phyloP scores from a whole-genome alignment of 2,888 invertebrate genomes.

The Entomobrya multifasciata region DNA sequence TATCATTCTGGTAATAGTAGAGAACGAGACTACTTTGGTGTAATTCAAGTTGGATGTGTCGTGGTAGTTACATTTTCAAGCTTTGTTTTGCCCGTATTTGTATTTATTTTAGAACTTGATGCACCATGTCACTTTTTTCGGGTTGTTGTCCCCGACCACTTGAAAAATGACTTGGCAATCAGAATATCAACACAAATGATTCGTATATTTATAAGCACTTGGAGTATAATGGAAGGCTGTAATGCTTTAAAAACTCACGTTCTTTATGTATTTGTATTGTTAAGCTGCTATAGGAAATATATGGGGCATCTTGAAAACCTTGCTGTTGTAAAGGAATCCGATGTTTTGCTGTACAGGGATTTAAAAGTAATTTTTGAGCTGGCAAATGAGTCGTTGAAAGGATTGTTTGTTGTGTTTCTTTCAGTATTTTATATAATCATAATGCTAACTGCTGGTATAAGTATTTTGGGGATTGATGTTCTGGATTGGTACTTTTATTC shows the following conservation, averaged over 20 bases:
- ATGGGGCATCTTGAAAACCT: not conserved
- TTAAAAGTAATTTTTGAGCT: not conserved
- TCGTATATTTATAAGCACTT: not conserved
- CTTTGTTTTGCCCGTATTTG: not conserved
- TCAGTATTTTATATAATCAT: not conserved
- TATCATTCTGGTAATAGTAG: not conserved
- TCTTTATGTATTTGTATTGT: not conserved
- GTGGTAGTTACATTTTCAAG: not conserved
- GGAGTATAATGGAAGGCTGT: not conserved
- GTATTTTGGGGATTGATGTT: not conserved
- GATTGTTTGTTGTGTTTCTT: not conserved
- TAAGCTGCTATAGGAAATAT: not conserved
- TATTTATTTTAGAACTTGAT: not conserved
- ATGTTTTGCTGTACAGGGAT: not conserved
- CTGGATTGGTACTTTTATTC: not conserved
- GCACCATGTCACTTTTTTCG: constrained; percentile 28
- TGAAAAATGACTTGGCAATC: not conserved
- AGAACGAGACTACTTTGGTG: not conserved
- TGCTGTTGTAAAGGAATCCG: not conserved
- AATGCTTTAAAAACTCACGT: not conserved
- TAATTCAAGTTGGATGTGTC: not conserved
- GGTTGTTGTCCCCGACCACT: not conserved
- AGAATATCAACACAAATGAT: not conserved
- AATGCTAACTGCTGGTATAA: not conserved
- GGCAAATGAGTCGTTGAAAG: not conserved